phyloP scores from a whole-genome alignment of 2,888 invertebrate species.

The Orgyia antiqua region DNA sequence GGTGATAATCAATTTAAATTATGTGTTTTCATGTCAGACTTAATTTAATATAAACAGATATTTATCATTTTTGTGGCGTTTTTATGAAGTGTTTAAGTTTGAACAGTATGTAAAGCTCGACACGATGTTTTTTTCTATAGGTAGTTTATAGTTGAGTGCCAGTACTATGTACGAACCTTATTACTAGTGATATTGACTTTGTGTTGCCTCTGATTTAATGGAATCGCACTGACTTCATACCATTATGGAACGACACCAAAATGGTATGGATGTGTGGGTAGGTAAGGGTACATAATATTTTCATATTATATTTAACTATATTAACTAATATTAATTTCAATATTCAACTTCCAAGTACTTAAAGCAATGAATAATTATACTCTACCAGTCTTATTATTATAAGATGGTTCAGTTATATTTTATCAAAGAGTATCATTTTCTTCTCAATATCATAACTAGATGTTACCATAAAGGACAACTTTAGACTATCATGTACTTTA shows the following conservation, averaged over 20 bases:
- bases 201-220: conserved; percentile 41
- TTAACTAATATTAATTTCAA: neutral
- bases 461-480: no score
- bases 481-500: no score
- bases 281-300: conserved; percentile 69
- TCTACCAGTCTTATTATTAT: no score
- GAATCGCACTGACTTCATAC: conserved; percentile 55
- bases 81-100: conserved; percentile 44
- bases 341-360: conserved; percentile 9
- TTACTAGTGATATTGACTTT: conserved; percentile 35
- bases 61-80: conserved; percentile 65
- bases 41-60: conserved; percentile 73
- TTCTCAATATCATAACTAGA: no score
- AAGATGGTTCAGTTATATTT: no score
- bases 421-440: no score
- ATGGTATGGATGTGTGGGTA: conserved; percentile 80
- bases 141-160: conserved; percentile 37
- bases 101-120: conserved; percentile 31
- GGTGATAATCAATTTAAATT: conserved; percentile 70
- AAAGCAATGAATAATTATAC: no score
- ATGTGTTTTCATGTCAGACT: conserved; percentile 61
- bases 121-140: conserved; percentile 44
- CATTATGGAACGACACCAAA: conserved; percentile 78
- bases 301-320: conserved; percentile 6
- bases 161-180: conserved; percentile 37